Evolutionary conservation across 2,888 invertebrate species (phyloP).

Genomic region (Diarsia mendica): DNA sequence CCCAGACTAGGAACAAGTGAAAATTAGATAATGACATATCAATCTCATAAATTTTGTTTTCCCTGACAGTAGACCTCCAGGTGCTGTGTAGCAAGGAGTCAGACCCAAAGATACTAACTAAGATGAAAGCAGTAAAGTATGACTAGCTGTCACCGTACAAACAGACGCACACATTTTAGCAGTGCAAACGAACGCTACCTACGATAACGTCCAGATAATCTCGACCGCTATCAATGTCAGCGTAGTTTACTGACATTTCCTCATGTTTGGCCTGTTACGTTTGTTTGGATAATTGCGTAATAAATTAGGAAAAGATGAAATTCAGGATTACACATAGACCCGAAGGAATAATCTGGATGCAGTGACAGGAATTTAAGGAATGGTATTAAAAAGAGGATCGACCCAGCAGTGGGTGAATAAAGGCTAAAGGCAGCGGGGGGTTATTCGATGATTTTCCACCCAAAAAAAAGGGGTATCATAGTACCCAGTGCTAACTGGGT

Average conservation of each 20-base stretch:
- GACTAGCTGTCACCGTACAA: background rate
- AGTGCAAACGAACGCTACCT: background rate
- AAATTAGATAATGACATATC: too few species aligned
- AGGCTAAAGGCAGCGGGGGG: too few species aligned
- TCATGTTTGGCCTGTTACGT: slow-evolving; percentile 27
- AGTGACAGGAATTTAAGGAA: background rate
- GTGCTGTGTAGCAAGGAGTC: background rate
- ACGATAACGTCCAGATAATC: slow-evolving; percentile 50
- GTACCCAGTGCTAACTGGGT: background rate
- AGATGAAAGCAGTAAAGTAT: background rate
- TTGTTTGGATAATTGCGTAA: slow-evolving; percentile 20
- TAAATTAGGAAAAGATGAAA: background rate
- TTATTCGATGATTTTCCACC: too few species aligned
- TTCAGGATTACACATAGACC: too few species aligned
- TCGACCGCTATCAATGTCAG: slow-evolving; percentile 65
- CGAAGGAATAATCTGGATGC: too few species aligned
- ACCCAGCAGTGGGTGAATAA: background rate
- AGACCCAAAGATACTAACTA: background rate
- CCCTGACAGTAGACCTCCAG: background rate
- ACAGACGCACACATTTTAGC: slow-evolving; percentile 26
- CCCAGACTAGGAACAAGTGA: too few species aligned
- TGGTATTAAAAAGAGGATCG: background rate
- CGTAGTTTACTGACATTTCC: slow-evolving; percentile 59
- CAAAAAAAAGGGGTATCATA: too few species aligned
- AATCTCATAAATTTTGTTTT: background rate